Percentiles rank a stretch among this genome's conserved stretches.
Conservation (phyloP, 2,113 vertebrate species). For the Chelonoidis abingdonii region DNA sequence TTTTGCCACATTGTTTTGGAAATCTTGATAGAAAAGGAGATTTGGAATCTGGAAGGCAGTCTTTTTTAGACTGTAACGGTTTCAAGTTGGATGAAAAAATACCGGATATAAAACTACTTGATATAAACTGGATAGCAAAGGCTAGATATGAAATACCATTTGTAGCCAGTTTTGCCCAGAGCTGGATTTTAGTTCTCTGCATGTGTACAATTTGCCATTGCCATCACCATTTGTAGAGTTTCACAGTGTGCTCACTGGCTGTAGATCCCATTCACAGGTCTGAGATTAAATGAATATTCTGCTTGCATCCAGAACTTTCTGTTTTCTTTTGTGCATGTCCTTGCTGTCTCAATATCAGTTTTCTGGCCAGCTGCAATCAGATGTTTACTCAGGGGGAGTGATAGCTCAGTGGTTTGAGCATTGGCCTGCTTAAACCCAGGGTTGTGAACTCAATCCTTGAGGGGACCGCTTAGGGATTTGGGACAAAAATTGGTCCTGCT, state of each 20-base stretch:
- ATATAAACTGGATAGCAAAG: background rate
- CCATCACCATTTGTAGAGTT: background rate
- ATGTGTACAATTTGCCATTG: rapidly evolving
- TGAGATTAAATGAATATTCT: background rate
- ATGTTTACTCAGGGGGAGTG: background rate
- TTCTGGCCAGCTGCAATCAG: background rate
- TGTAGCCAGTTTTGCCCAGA: background rate
- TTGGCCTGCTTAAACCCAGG: too few species aligned
- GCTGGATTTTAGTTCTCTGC: background rate
- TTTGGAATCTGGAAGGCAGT: background rate
- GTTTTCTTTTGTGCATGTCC: background rate
- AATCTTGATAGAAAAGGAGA: background rate
- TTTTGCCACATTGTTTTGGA: background rate
- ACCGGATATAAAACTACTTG: background rate
- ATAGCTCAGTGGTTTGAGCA: too few species aligned
- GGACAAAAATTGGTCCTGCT: too few species aligned
- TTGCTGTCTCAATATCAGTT: background rate
- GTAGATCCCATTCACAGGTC: background rate
- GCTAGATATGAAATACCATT: too few species aligned
- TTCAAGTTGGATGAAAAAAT: background rate
- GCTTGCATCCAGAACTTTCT: background rate
- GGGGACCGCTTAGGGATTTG: too few species aligned
- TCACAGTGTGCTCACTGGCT: background rate
- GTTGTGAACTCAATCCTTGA: too few species aligned
- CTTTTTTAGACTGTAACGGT: background rate